Conservation (phyloP, 1,140 invertebrate genomes). For the Batillaria attramentaria region DNA sequence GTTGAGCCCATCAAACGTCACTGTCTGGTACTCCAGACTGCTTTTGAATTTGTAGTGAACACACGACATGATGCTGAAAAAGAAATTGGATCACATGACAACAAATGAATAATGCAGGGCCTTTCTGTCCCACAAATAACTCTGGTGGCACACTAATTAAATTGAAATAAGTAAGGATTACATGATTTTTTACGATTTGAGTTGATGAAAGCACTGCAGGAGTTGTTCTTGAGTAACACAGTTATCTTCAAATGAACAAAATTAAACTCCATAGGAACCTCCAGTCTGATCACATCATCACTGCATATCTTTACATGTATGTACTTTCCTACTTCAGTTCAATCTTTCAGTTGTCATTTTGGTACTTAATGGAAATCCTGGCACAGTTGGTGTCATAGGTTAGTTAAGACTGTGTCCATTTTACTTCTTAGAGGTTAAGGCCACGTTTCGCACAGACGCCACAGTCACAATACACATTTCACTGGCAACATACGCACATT, state of each 20-base stretch:
- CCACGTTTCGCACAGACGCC: too few species aligned
- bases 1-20: conserved; percentile 96
- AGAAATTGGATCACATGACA: not conserved
- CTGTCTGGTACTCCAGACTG: conserved; percentile 93
- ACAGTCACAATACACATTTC: too few species aligned
- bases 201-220: not conserved
- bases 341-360: too few species aligned
- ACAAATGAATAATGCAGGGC: not conserved
- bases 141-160: not conserved
- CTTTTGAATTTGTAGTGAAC: conserved; percentile 99
- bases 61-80: conserved; percentile 77
- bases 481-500: too few species aligned
- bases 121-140: not conserved
- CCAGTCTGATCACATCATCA: too few species aligned
- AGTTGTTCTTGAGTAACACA: not conserved
- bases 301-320: too few species aligned
- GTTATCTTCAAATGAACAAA: not conserved
- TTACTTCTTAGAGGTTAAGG: too few species aligned
- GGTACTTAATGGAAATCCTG: too few species aligned
- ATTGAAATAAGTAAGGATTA: not conserved
- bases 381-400: too few species aligned
- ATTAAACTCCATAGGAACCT: too few species aligned
- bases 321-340: too few species aligned
- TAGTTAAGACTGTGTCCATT: too few species aligned
- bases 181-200: not conserved